Conservation (phyloP, 2,113 vertebrate species). For the Riparia riparia region DNA sequence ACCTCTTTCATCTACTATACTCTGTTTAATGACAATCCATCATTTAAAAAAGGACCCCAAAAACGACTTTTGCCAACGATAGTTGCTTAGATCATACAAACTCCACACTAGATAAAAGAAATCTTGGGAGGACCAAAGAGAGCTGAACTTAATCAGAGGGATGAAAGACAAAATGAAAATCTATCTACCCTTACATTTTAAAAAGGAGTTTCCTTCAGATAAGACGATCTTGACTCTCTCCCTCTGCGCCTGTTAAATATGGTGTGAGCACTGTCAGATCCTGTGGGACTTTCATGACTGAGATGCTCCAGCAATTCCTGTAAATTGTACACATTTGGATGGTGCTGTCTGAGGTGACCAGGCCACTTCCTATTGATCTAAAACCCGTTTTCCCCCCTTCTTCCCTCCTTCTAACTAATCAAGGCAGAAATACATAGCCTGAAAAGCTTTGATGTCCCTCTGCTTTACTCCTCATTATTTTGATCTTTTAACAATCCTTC, state of each 20-base stretch:
- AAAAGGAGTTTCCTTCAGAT: slow-evolving; percentile 63
- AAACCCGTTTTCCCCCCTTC: not conserved
- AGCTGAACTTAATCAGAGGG: slow-evolving; percentile 54
- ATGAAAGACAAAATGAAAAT: slow-evolving; percentile 59
- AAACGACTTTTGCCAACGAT: not conserved
- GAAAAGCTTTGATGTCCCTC: slow-evolving; percentile 64
- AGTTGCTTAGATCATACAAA: slow-evolving; percentile 46
- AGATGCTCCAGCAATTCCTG: slow-evolving; percentile 24
- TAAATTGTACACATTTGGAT: slow-evolving; percentile 52
- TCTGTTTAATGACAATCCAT: slow-evolving; percentile 49
- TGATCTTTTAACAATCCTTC: slow-evolving; percentile 57
- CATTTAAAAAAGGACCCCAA: slow-evolving; percentile 43
- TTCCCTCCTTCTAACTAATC: slow-evolving; percentile 34
- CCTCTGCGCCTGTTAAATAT: slow-evolving; percentile 57
- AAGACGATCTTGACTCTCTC: not conserved
- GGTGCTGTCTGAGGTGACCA: not conserved
- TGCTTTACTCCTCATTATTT: slow-evolving; percentile 57
- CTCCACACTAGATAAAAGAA: slow-evolving; percentile 60
- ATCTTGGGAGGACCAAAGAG: slow-evolving; percentile 48
- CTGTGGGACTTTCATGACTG: slow-evolving; percentile 40
- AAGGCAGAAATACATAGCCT: slow-evolving; percentile 47
- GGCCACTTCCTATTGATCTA: slow-evolving; percentile 61
- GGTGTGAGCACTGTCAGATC: slow-evolving; percentile 39
- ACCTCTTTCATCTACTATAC: slow-evolving; percentile 47
- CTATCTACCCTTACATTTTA: slow-evolving; percentile 49